phyloP scores from a whole-genome alignment of 2,113 vertebrate species.

The Nothobranchius kuhntae region DNA sequence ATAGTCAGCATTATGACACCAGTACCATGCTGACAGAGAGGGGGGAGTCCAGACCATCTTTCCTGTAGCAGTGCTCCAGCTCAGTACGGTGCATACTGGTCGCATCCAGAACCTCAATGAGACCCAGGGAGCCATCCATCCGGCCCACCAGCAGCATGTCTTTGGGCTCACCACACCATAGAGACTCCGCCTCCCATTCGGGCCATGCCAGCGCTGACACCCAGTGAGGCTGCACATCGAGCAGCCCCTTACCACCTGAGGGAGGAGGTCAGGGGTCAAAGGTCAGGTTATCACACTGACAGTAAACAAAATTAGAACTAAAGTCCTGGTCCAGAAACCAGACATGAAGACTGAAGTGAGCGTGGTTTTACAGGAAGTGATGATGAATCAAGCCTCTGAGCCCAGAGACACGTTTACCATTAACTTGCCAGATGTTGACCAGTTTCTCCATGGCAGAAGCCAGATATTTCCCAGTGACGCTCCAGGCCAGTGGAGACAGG shows the following conservation, averaged over 20 bases:
- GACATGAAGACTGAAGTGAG: too few species aligned
- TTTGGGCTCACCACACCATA: slow-evolving; percentile 87
- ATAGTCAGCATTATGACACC: neutral
- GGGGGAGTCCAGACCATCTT: slow-evolving; percentile 82
- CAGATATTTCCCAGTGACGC: slow-evolving; percentile 91
- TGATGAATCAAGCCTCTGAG: too few species aligned
- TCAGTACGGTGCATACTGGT: slow-evolving; percentile 87
- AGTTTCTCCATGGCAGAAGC: slow-evolving; percentile 93
- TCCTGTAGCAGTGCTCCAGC: slow-evolving; percentile 94
- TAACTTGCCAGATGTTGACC: slow-evolving; percentile 99
- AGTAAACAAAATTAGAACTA: neutral
- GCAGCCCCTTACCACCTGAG: slow-evolving; percentile 88
- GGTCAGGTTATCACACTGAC: neutral
- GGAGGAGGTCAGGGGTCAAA: neutral
- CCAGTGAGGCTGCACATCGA: slow-evolving; percentile 95
- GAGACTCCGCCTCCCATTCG: slow-evolving; percentile 81
- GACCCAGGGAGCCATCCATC: slow-evolving; percentile 92
- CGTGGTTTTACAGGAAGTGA: too few species aligned
- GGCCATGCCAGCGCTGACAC: slow-evolving; percentile 94
- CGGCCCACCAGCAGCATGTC: slow-evolving; percentile 93
- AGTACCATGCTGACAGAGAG: neutral
- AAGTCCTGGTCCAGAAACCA: neutral
- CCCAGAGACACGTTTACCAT: slow-evolving; percentile 76
- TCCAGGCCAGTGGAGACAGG: slow-evolving; percentile 92
- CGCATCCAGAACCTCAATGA: slow-evolving; percentile 90